phyloP scores from a whole-genome alignment of 2,113 vertebrate species.

The Amphiprion ocellaris region DNA sequence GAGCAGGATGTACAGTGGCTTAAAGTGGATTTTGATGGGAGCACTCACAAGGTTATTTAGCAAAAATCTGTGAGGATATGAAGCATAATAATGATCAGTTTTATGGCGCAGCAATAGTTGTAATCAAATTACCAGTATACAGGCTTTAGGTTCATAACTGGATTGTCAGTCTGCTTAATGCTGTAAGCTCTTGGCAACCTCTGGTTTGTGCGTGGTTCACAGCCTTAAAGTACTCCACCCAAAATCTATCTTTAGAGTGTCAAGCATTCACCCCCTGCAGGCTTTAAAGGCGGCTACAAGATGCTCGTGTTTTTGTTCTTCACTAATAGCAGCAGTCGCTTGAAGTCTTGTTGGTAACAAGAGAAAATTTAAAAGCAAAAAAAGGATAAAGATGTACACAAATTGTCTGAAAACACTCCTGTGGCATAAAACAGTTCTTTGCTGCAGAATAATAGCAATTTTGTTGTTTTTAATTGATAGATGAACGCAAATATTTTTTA shows the following conservation, averaged over 20 bases:
- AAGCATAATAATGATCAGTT: conserved; percentile 13
- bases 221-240: conserved; percentile 16
- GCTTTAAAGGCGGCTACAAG: conserved; percentile 32
- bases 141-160: not conserved
- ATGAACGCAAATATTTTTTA: not conserved
- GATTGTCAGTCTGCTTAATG: conserved; percentile 4
- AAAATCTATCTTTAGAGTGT: conserved; percentile 45
- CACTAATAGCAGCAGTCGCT: conserved; percentile 33
- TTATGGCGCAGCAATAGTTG: conserved; percentile 8
- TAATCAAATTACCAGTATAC: conserved; percentile 24
- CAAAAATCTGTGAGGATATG: conserved; percentile 26
- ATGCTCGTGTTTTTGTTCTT: conserved; percentile 41
- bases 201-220: conserved; percentile 15
- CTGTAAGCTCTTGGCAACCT: conserved; percentile 24
- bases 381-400: conserved; percentile 19
- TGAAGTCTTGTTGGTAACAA: conserved; percentile 29
- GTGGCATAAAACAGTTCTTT: not conserved
- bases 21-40: conserved; percentile 54
- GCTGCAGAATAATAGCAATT: not conserved
- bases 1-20: conserved; percentile 28
- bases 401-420: conserved; percentile 21
- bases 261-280: conserved; percentile 20
- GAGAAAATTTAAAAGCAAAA: not conserved
- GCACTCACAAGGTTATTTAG: conserved; percentile 37
- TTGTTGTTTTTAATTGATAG: not conserved